phyloP scores from a whole-genome alignment of 2,113 vertebrate genomes.

The Vimba vimba region DNA sequence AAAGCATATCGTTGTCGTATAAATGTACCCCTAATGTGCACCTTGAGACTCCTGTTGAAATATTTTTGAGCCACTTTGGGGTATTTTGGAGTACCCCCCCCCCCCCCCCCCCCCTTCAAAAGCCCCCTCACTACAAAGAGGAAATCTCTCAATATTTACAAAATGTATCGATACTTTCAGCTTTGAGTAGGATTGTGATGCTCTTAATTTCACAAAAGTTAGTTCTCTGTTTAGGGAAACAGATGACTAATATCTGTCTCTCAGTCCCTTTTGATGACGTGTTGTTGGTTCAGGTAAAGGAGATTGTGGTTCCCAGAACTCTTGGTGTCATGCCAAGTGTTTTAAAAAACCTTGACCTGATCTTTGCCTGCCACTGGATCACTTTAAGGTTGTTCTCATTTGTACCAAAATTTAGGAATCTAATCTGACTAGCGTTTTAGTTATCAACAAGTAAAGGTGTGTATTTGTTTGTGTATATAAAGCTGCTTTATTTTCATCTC shows the following conservation, averaged over 20 bases:
- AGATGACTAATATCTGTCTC: constrained; percentile 46
- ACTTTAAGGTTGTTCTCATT: not conserved
- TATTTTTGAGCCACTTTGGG: too few species aligned
- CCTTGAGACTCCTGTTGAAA: too few species aligned
- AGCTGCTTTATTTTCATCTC: not conserved
- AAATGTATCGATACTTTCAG: not conserved
- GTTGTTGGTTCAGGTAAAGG: constrained; percentile 26
- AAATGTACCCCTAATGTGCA: too few species aligned
- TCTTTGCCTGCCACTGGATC: not conserved
- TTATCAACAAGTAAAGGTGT: not conserved
- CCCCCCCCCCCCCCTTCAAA: not conserved
- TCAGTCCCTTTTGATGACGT: constrained; percentile 40
- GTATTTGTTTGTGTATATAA: not conserved
- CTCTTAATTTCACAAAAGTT: constrained; percentile 10
- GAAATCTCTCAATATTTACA: constrained; percentile 17
- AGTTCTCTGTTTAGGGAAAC: constrained; percentile 8
- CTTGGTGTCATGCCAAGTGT: constrained; percentile 28
- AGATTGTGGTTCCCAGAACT: constrained; percentile 54
- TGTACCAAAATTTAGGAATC: not conserved
- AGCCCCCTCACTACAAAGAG: not conserved
- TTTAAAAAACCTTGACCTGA: not conserved
- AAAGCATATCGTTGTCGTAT: too few species aligned
- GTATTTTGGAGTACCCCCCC: too few species aligned
- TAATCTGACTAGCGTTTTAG: not conserved
- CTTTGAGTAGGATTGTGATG: not conserved